A percentile compares a stretch with the other conserved stretches of the same genome.
Conservation (phyloP, 1,140 invertebrate species). For the Metaphire vulgaris region DNA sequence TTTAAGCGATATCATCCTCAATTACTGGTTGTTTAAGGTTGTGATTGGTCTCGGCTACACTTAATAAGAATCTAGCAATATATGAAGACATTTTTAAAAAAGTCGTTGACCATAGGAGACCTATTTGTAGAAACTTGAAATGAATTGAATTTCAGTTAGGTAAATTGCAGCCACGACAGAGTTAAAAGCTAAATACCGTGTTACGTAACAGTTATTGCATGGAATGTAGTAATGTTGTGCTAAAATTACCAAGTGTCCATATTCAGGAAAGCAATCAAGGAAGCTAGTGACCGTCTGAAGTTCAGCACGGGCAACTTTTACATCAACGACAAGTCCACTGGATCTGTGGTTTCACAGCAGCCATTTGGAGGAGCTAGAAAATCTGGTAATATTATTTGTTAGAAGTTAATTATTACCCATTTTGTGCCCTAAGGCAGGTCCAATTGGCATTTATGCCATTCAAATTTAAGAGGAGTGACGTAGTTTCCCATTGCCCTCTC, state of each 20-base stretch:
- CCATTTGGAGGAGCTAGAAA: conserved; percentile 93
- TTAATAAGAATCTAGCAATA: no score
- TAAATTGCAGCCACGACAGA: neutral
- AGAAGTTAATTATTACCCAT: neutral
- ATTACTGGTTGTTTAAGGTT: no score
- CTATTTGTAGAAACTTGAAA: no score
- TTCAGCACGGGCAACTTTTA: conserved; percentile 83
- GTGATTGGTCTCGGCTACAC: no score
- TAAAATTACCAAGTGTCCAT: neutral
- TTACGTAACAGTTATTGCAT: no score
- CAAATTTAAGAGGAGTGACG: no score
- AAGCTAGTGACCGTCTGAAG: conserved; percentile 43
- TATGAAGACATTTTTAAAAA: no score
- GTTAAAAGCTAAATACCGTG: neutral
- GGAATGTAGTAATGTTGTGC: neutral
- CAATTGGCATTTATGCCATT: neutral
- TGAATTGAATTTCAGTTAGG: neutral
- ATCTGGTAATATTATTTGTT: conserved; percentile 61
- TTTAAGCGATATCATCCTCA: no score
- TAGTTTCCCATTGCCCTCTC: neutral
- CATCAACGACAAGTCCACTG: conserved; percentile 97
- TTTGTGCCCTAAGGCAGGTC: neutral
- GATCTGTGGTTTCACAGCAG: conserved; percentile 96
- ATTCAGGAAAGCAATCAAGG: conserved; percentile 29
- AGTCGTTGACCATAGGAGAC: no score